Percentiles rank a stretch among this genome's conserved stretches.
These are phyloP conservation scores for Hirtodrosophila alboralis DNA, from an alignment of 2,888 invertebrate genomes.

Conservation along the genomic window DNA sequence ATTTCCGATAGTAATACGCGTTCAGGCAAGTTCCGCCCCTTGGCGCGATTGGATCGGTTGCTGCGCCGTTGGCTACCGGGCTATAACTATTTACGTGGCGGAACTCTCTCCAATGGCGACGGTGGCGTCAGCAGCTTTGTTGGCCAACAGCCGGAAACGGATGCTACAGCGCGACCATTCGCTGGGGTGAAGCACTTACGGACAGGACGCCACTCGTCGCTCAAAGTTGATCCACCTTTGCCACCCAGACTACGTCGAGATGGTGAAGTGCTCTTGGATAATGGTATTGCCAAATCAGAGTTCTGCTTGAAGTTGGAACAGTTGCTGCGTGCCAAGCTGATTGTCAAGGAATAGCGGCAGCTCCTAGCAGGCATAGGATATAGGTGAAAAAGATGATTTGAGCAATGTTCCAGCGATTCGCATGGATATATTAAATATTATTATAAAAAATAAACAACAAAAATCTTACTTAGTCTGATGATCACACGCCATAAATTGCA, in stretches of 20 bases:
- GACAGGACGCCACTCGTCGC: not conserved
- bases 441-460: not conserved
- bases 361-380: not conserved
- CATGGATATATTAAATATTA: slow-evolving; percentile 6
- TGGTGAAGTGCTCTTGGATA: slow-evolving; percentile 48
- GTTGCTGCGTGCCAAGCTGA: slow-evolving; percentile 49
- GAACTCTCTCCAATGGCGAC: not conserved
- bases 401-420: slow-evolving; percentile 17
- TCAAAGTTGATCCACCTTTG: slow-evolving; percentile 11
- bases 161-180: not conserved
- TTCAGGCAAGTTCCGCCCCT: slow-evolving; percentile 17
- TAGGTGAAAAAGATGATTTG: not conserved
- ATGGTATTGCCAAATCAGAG: slow-evolving; percentile 65
- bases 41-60: slow-evolving; percentile 48
- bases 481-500: slow-evolving; percentile 32
- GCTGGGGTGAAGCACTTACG: not conserved
- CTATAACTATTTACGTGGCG: slow-evolving; percentile 48
- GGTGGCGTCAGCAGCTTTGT: not conserved
- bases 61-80: slow-evolving; percentile 64
- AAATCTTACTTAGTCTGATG: not conserved
- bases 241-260: slow-evolving; percentile 16
- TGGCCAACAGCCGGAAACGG: not conserved
- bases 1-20: slow-evolving; percentile 16
- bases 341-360: slow-evolving; percentile 21
- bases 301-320: slow-evolving; percentile 54